These are phyloP conservation scores for Drosophila yooni DNA, from an alignment of 2,888 invertebrate species.

Conservation along the genomic window DNA sequence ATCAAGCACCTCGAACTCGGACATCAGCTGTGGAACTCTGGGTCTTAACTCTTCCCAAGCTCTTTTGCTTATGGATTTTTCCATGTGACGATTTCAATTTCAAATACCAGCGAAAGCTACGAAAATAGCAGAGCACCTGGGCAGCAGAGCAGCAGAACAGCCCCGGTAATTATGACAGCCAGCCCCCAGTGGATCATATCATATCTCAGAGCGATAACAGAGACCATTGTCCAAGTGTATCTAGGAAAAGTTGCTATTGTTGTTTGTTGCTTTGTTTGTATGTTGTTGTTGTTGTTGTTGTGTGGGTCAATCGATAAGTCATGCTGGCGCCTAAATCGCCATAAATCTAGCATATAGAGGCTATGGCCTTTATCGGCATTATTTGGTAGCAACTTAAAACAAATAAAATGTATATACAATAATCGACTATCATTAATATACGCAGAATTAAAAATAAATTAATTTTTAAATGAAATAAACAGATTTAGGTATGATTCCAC, in stretches of 20 bases:
- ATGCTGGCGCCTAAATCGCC: constrained; percentile 29
- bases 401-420: too few relatives aligned
- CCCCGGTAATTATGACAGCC: constrained; percentile 39
- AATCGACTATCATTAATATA: not conserved
- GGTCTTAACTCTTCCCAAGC: constrained; percentile 44
- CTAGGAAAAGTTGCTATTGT: constrained; percentile 6
- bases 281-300: constrained; percentile 21
- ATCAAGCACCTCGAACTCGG: constrained; percentile 49
- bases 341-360: constrained; percentile 19
- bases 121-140: not conserved
- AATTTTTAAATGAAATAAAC: not conserved
- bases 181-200: constrained; percentile 44
- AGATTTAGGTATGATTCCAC: not conserved
- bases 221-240: constrained; percentile 25
- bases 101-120: constrained; percentile 30
- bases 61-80: constrained; percentile 8
- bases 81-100: constrained; percentile 34
- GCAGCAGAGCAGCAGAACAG: constrained; percentile 1
- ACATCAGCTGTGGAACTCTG: constrained; percentile 31
- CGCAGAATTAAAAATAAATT: not conserved
- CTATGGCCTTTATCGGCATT: constrained; percentile 10
- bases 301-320: constrained; percentile 44
- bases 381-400: not conserved
- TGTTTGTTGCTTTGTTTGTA: not conserved
- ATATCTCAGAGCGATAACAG: constrained; percentile 38